Evolutionary conservation across 2,888 invertebrate genomes (phyloP).

Genomic region (Sinohyriopsis cumingii): DNA sequence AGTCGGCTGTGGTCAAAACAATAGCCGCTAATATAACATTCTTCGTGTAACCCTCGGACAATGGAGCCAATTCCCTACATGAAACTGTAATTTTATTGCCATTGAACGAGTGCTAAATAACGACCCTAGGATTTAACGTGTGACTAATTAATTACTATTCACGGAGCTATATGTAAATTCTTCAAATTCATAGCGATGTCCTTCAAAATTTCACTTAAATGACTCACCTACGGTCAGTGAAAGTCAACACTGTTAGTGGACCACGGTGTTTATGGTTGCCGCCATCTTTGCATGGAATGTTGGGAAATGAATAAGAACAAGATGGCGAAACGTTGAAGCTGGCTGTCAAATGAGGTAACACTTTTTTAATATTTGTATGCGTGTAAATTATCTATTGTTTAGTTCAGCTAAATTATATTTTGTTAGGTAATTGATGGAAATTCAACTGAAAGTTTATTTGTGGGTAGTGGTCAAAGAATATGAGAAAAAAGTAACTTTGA

Average conservation of each 20-base stretch:
- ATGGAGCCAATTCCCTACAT: no score
- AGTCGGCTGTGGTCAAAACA: constrained; percentile 43
- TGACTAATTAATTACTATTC: no score
- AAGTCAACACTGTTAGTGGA: constrained; percentile 16
- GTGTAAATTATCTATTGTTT: constrained; percentile 5
- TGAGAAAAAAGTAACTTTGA: no score
- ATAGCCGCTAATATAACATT: constrained; percentile 32
- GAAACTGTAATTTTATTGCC: no score
- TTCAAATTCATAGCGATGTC: constrained; percentile 20
- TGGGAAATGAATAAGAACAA: constrained; percentile 41
- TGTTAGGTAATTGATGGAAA: no score
- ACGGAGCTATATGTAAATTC: constrained; percentile 7
- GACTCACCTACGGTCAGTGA: constrained; percentile 25
- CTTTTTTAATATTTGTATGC: constrained; percentile 17
- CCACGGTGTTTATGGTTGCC: constrained; percentile 33
- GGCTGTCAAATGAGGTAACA: constrained; percentile 33
- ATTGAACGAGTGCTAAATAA: no score
- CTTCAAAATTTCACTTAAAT: constrained; percentile 17
- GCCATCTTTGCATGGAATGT: constrained; percentile 44
- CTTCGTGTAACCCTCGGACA: no score
- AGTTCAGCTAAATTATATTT: not conserved
- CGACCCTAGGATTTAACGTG: no score
- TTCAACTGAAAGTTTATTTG: no score
- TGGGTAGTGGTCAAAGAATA: no score
- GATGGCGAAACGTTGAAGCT: constrained; percentile 41